Base-by-base conservation (phyloP, 2,113 vertebrate genomes). In the Ptychochromis oligacanthus region DNA sequence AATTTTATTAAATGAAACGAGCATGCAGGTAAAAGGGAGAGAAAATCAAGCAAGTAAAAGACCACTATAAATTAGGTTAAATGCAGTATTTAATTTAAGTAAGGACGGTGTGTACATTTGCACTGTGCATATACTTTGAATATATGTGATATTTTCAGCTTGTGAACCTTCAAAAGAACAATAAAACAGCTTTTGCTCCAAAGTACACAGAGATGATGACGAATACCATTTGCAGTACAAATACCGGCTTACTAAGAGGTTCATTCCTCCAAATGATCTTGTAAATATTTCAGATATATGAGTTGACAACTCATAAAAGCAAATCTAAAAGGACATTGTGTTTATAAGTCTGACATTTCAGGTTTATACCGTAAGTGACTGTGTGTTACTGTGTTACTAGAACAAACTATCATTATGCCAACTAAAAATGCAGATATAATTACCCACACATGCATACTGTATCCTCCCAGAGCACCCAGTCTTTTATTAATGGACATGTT, bases 241-340 rank as follows among this genome's bases (percentile, higher is more conserved):
- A 90, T 57, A 38, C 61, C 61, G 57, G 74, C 64, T 74, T 43
- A 82, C 31, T 81, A 43, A 60, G 18, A 46, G 84, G 38, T 26
- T 72, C 59, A 87, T 92, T 83, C 80, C 61, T 79, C 59, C 31
- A 83, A 75, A 85, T 89, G 28, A 85, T 78, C 28, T 67, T 34
- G 70, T 90, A 92, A 92, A 92, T 84, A 87, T 87, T 77, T 81
- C 70, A 65, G 64, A 83, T 67, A 81, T 75, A 70, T 79, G 79
- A 79, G 80, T n/a, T 90, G 80, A 75, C 64, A 79, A 26, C 31
- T 75, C 78, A 80, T 57, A 3, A 54, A 58, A 58, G 67, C 31
- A 15, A 58, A 60, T 81, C 40, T 70, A 18, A 82, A 82, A 85
- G 67, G 34, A 89, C 34, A 52, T n/a, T 59, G 40, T 88, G 76